Conservation (phyloP, 2,797 vertebrate genomes). For the Enteromius viviparus region DNA sequence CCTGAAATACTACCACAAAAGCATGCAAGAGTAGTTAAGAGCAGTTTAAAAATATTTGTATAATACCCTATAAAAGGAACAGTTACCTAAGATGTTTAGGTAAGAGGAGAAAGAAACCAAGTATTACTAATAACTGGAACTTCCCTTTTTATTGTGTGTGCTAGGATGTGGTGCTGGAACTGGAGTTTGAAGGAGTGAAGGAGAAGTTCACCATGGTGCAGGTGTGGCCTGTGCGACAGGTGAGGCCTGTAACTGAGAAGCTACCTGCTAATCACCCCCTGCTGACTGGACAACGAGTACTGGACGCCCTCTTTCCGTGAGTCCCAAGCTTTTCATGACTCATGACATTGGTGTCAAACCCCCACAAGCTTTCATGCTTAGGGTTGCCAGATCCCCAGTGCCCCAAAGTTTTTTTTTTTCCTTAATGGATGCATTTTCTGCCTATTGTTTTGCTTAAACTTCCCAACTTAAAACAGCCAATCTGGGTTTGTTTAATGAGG, state of each 20-base stretch:
- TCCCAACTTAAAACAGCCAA: background rate
- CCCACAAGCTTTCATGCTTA: background rate
- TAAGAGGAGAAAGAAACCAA: conserved; percentile 7
- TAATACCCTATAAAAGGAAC: background rate
- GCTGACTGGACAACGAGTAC: conserved; percentile 84
- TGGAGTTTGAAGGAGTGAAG: conserved; percentile 93
- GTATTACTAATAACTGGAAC: background rate
- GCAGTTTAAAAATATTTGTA: background rate
- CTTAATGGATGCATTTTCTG: too few species aligned
- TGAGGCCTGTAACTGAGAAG: conserved; percentile 95
- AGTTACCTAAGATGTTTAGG: background rate
- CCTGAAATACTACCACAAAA: background rate
- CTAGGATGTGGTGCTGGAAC: conserved; percentile 93
- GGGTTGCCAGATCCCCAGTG: background rate
- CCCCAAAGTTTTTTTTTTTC: too few species aligned
- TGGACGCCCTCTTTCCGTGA: conserved; percentile 92
- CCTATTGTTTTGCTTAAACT: too few species aligned
- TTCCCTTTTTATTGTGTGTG: conserved; percentile 15
- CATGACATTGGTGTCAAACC: background rate
- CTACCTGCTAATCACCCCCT: conserved; percentile 91
- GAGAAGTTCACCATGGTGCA: conserved; percentile 97
- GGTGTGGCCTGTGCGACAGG: conserved; percentile 93
- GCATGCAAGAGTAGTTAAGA: background rate
- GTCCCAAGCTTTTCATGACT: conserved; percentile 54
- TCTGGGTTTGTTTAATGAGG: background rate